These are phyloP conservation scores for Eulemur rubriventer DNA, from an alignment of 2,797 vertebrate genomes.

Conservation along the genomic window DNA sequence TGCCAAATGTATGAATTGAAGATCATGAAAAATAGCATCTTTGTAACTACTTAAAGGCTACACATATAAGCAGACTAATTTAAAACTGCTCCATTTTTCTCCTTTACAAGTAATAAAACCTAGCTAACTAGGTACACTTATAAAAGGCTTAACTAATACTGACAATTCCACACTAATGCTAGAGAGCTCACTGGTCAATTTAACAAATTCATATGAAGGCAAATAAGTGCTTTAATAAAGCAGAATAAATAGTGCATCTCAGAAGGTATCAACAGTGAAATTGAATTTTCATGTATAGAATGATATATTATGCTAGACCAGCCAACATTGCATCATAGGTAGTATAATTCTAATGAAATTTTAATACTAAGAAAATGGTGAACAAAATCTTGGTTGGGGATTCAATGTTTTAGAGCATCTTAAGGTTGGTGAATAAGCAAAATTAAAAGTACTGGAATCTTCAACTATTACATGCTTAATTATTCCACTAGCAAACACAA, in stretches of 20 bases:
- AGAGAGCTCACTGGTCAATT: constrained; percentile 8
- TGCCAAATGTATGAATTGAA: background rate
- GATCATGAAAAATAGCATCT: constrained; percentile 6
- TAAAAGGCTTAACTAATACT: constrained; percentile 37
- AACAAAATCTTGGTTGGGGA: constrained; percentile 56
- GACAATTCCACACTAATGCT: constrained; percentile 9
- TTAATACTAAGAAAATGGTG: constrained; percentile 37
- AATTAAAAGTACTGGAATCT: constrained; percentile 27
- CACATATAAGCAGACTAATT: background rate
- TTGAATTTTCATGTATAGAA: constrained; percentile 49
- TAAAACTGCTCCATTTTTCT: constrained; percentile 36
- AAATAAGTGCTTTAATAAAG: constrained; percentile 41
- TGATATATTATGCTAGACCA: background rate
- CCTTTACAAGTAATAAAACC: constrained; percentile 25
- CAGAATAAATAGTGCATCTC: background rate
- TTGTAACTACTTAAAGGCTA: constrained; percentile 23
- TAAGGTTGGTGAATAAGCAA: constrained; percentile 5
- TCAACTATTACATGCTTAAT: constrained; percentile 45
- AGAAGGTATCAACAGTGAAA: constrained; percentile 44
- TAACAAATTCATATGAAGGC: constrained; percentile 52
- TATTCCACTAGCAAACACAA: constrained; percentile 26
- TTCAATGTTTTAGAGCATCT: constrained; percentile 15
- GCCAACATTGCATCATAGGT: background rate
- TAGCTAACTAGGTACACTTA: background rate
- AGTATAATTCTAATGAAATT: constrained; percentile 17